Percentiles rank a stretch among this genome's conserved stretches.
Evolutionary conservation across 2,113 vertebrate species (phyloP).

Genomic region (Geococcyx californianus): DNA sequence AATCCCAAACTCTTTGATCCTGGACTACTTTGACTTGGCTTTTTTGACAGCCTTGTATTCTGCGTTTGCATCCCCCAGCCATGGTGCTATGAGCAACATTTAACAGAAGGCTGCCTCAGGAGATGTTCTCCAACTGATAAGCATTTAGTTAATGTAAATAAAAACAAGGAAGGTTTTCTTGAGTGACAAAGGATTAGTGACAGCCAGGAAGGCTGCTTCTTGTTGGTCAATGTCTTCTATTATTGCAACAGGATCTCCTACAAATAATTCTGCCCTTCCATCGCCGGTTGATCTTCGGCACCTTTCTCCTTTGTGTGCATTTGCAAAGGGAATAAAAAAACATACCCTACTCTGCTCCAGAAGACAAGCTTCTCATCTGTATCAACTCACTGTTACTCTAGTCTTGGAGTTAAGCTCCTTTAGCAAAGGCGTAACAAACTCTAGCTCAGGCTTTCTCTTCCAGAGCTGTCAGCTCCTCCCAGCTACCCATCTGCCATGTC

Average conservation of each 20-base stretch:
- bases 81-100: background rate
- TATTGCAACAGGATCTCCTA: background rate
- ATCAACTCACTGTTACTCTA: background rate
- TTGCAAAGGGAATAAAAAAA: background rate
- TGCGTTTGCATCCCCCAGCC: fast-evolving
- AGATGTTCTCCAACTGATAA: background rate
- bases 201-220: background rate
- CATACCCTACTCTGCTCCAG: background rate
- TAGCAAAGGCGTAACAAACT: background rate
- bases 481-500: no score
- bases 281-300: background rate
- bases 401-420: background rate
- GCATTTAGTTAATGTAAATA: background rate
- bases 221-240: background rate
- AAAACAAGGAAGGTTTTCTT: background rate
- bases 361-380: background rate
- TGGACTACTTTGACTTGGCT: background rate
- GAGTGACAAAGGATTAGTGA: background rate
- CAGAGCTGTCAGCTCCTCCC: background rate
- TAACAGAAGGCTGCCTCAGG: background rate
- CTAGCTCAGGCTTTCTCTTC: background rate
- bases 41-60: background rate
- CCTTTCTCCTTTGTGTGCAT: background rate
- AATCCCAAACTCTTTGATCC: background rate
- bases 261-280: background rate